phyloP scores from a whole-genome alignment of 2,113 vertebrate genomes.

The Perca schrenkii region DNA sequence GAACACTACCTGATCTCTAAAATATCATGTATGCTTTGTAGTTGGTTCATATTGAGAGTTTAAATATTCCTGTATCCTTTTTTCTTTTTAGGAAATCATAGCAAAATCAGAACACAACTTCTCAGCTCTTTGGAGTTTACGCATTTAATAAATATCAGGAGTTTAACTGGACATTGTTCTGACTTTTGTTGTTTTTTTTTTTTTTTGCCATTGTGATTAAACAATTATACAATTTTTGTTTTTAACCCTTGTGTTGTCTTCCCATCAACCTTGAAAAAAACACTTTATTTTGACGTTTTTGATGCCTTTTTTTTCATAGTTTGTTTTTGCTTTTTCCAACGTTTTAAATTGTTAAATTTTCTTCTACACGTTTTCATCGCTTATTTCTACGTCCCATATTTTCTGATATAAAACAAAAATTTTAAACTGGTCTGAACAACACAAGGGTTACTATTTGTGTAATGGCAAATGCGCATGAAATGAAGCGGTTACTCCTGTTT shows the following conservation, averaged over 20 bases:
- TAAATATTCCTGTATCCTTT: neutral
- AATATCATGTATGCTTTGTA: neutral
- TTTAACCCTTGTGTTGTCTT: too few relatives aligned
- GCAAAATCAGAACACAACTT: slow-evolving; percentile 4
- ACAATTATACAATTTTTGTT: neutral
- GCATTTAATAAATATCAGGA: slow-evolving; percentile 46
- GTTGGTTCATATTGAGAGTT: neutral
- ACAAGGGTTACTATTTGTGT: neutral
- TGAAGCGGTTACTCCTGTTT: neutral
- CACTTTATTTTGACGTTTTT: too few relatives aligned
- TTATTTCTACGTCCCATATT: too few relatives aligned
- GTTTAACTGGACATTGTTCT: neutral
- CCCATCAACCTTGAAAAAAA: too few relatives aligned
- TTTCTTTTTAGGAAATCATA: neutral
- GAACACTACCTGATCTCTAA: slow-evolving; percentile 55
- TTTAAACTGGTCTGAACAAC: too few relatives aligned
- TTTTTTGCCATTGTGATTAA: neutral
- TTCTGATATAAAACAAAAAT: too few relatives aligned
- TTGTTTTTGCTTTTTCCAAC: too few relatives aligned
- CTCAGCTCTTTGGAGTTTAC: slow-evolving; percentile 12
- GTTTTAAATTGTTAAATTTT: too few relatives aligned
- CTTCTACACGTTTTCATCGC: too few relatives aligned
- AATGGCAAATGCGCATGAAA: too few relatives aligned
- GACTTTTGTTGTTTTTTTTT: neutral
- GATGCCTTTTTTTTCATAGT: too few relatives aligned